Percentiles rank a stretch among this genome's conserved stretches.
phyloP scores from a whole-genome alignment of 23 tunicate species.

The Ciona savignyi region DNA sequence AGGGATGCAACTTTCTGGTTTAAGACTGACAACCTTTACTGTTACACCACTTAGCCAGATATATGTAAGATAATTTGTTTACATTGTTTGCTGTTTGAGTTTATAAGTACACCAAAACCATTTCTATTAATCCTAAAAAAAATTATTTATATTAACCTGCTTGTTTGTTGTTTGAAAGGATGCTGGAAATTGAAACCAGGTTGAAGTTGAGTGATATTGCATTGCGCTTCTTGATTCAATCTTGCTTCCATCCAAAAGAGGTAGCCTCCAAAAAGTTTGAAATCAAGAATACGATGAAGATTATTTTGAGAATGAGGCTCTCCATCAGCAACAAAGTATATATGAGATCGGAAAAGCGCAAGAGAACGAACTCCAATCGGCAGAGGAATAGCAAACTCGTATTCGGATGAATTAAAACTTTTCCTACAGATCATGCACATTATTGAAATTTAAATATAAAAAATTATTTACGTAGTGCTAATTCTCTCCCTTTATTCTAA shows the following conservation, averaged over 20 bases:
- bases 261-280: not conserved
- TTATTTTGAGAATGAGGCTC: not conserved
- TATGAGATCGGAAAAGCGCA: not conserved
- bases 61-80: too few relatives aligned
- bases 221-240: not conserved
- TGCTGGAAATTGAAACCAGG: not conserved
- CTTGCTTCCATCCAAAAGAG: not conserved
- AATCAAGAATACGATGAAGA: not conserved
- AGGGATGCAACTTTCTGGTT: too few relatives aligned
- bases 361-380: not conserved
- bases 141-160: not conserved
- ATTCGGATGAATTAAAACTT: too few relatives aligned
- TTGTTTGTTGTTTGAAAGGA: not conserved
- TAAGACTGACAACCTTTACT: too few relatives aligned
- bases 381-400: not conserved
- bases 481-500: too few relatives aligned
- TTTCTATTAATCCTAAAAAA: too few relatives aligned
- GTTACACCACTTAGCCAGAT: too few relatives aligned
- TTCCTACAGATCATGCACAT: too few relatives aligned
- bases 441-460: too few relatives aligned
- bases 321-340: not conserved
- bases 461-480: too few relatives aligned
- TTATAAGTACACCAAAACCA: too few relatives aligned
- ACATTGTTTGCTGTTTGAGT: too few relatives aligned
- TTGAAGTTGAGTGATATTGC: not conserved